A percentile compares a stretch with the other conserved stretches of the same genome.
Conservation (phyloP, 2,888 invertebrate species). For the Cheilosia urbana region DNA sequence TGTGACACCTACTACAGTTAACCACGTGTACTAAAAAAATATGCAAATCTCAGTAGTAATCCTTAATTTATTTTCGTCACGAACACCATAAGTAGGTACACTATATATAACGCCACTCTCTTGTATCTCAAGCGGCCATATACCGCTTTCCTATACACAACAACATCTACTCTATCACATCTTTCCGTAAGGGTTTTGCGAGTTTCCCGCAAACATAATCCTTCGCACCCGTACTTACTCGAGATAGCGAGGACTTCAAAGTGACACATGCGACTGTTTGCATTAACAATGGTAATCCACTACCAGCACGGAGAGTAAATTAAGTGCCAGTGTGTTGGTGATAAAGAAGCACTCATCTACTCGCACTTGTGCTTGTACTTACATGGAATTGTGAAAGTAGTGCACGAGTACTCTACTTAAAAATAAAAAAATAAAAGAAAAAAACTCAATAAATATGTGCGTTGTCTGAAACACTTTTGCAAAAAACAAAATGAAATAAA, state of each 20-base stretch:
- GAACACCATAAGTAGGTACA: conserved; percentile 28
- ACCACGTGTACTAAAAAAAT: not conserved
- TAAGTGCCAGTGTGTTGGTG: conserved; percentile 33
- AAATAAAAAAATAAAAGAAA: conserved; percentile 4
- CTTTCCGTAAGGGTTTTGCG: conserved; percentile 13
- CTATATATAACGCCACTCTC: not conserved
- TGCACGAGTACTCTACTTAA: conserved; percentile 10
- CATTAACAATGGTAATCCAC: conserved; percentile 37
- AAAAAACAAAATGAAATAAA: not conserved
- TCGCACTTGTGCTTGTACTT: not conserved
- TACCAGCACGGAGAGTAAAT: conserved; percentile 11
- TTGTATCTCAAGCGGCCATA: conserved; percentile 37
- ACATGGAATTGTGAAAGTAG: conserved; percentile 39
- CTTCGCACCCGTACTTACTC: not conserved
- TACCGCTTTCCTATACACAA: not conserved
- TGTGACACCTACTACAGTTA: not conserved
- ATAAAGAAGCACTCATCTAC: conserved; percentile 22
- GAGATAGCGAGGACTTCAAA: conserved; percentile 26
- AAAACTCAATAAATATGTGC: conserved; percentile 7
- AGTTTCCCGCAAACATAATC: conserved; percentile 23
- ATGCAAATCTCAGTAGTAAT: not conserved
- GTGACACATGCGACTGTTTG: conserved; percentile 27
- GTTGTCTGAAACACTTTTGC: conserved; percentile 42
- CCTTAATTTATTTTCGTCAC: conserved; percentile 44
- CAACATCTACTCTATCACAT: conserved; percentile 12